A percentile compares a stretch with the other conserved stretches of the same genome.
phyloP scores from a whole-genome alignment of 2,113 vertebrate genomes.

The Sigmodon hispidus region DNA sequence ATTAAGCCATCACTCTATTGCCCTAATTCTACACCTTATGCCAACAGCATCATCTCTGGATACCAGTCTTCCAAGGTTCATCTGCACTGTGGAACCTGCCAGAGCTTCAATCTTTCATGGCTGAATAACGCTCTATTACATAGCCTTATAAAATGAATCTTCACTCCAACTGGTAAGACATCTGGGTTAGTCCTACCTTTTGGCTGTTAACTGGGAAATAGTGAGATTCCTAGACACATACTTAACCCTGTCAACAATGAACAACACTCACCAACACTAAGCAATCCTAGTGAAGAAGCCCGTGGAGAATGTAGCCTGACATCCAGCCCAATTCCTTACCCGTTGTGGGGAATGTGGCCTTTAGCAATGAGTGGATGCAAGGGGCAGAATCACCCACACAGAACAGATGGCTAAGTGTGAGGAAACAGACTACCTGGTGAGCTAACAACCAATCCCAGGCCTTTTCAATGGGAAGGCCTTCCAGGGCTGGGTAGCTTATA shows the following conservation, averaged over 20 bases:
- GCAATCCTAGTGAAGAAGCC: not conserved
- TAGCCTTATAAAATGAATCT: no score
- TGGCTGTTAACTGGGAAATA: no score
- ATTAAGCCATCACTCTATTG: not conserved
- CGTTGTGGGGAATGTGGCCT: not conserved
- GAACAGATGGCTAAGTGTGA: not conserved
- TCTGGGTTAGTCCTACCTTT: not conserved
- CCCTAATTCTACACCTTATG: not conserved
- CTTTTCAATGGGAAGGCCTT: not conserved
- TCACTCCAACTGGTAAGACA: not conserved
- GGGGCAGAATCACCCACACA: not conserved
- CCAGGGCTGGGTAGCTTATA: not conserved
- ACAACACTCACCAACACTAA: no score
- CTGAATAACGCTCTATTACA: not conserved
- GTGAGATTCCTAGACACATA: no score
- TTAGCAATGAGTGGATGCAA: not conserved
- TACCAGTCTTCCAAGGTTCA: no score
- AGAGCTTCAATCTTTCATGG: not conserved
- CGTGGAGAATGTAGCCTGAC: not conserved
- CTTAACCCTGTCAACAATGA: not conserved
- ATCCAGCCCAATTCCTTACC: not conserved
- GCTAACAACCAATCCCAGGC: not conserved
- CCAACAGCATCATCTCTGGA: no score
- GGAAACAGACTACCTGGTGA: not conserved
- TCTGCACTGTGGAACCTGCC: not conserved